Conservation (phyloP, 2,888 invertebrate species). For the Apotomis turbidana region DNA sequence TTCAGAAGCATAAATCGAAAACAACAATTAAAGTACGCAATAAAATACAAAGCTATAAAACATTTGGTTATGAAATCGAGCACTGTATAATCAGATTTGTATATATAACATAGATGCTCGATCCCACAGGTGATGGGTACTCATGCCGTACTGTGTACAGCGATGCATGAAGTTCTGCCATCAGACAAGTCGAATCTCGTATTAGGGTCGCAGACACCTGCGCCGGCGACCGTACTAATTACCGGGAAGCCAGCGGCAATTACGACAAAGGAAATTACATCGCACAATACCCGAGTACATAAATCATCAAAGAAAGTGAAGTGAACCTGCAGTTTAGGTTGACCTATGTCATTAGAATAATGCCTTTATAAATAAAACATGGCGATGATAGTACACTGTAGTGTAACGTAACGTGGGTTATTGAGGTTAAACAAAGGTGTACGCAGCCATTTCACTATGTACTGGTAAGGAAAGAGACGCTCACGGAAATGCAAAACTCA, state of each 20-base stretch:
- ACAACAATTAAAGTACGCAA: constrained; percentile 37
- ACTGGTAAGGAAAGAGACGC: background rate
- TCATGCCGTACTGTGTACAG: constrained; percentile 23
- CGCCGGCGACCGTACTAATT: constrained; percentile 45
- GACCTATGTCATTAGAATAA: constrained; percentile 39
- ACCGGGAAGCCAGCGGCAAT: constrained; percentile 49
- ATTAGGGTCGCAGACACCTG: constrained; percentile 39
- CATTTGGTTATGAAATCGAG: constrained; percentile 22
- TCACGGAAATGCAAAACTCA: too few relatives aligned
- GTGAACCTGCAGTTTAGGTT: constrained; percentile 34
- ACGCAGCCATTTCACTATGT: background rate
- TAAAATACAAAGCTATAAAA: constrained; percentile 30
- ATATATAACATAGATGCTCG: constrained; percentile 9
- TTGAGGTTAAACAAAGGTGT: background rate
- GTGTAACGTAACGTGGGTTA: background rate
- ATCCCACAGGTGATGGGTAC: constrained; percentile 27
- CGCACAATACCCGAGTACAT: constrained; percentile 48
- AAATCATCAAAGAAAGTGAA: constrained; percentile 57
- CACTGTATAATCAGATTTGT: constrained; percentile 10
- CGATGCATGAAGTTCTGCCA: constrained; percentile 37
- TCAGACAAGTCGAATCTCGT: constrained; percentile 36
- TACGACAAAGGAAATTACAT: constrained; percentile 48
- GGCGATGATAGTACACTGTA: background rate
- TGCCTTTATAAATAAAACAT: constrained; percentile 17
- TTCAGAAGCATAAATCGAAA: constrained; percentile 34